phyloP scores from a whole-genome alignment of 2,888 invertebrate genomes.

The Lasioglossum calceatum region DNA sequence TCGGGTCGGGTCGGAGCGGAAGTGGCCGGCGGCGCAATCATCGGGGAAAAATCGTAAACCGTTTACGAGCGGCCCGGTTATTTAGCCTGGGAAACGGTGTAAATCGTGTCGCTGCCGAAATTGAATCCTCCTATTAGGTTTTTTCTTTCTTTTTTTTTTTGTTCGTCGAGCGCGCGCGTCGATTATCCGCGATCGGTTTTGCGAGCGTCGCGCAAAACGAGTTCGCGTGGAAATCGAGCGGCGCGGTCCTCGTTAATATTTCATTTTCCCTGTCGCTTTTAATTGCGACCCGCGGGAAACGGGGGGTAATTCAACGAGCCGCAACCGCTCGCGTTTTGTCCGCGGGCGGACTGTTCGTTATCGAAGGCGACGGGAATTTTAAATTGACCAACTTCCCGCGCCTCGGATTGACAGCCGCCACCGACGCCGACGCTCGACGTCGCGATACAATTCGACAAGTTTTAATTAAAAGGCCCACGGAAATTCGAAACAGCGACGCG shows the following conservation, averaged over 20 bases:
- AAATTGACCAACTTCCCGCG: slow-evolving; percentile 33
- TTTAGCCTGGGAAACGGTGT: neutral
- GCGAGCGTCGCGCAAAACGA: neutral
- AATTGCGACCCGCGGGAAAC: neutral
- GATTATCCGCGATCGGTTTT: slow-evolving; percentile 22
- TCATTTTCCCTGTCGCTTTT: slow-evolving; percentile 9
- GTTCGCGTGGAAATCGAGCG: neutral
- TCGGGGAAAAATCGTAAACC: slow-evolving; percentile 21
- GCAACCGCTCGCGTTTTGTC: neutral
- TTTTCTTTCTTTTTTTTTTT: neutral
- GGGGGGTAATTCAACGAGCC: neutral
- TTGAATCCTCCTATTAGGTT: slow-evolving; percentile 10
- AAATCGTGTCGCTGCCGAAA: neutral
- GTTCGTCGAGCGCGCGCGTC: neutral
- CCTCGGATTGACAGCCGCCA: neutral
- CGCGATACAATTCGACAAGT: slow-evolving; percentile 25
- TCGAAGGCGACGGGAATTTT: slow-evolving; percentile 36
- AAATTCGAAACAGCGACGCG: slow-evolving; percentile 26
- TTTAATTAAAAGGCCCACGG: slow-evolving; percentile 45
- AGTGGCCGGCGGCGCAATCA: slow-evolving; percentile 4
- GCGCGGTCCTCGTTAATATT: neutral
- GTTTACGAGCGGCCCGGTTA: slow-evolving; percentile 6
- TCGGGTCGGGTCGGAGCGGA: neutral
- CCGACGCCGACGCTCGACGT: neutral
- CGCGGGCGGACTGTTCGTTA: neutral